phyloP scores from a whole-genome alignment of 2,113 vertebrate species.

The Oreochromis tanganicae region DNA sequence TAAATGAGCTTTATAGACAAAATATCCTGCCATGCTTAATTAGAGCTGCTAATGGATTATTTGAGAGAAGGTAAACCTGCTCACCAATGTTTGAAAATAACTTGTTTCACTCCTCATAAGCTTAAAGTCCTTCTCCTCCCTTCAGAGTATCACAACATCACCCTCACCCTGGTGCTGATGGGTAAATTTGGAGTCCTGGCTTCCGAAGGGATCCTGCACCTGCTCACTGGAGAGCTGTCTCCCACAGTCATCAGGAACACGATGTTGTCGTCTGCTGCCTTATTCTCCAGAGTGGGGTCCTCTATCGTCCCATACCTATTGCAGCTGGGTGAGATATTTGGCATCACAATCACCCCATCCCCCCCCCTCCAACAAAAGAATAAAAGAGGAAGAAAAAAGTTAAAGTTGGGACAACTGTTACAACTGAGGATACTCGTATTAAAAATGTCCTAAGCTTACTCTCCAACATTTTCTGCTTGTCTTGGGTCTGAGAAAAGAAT shows the following conservation, averaged over 20 bases:
- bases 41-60: neutral
- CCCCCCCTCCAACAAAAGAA: neutral
- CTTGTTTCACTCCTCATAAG: neutral
- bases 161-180: constrained; percentile 36
- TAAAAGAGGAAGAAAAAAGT: neutral
- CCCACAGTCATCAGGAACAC: constrained; percentile 55
- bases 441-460: neutral
- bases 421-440: neutral
- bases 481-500: neutral
- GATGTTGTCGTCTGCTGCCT: constrained; percentile 29
- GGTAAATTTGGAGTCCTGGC: constrained; percentile 44
- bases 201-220: neutral
- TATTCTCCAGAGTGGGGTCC: constrained; percentile 33
- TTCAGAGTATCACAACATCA: constrained; percentile 11
- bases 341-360: neutral
- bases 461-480: neutral
- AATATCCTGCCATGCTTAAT: neutral
- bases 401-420: neutral
- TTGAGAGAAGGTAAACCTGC: neutral
- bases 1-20: neutral
- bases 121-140: neutral
- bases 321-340: constrained; percentile 32
- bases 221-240: constrained; percentile 35
- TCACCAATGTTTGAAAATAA: neutral
- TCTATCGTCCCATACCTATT: constrained; percentile 33